A percentile compares a stretch with the other conserved stretches of the same genome.
Evolutionary conservation across 2,797 vertebrate genomes (phyloP).

Genomic region (Megaceryle alcyon): DNA sequence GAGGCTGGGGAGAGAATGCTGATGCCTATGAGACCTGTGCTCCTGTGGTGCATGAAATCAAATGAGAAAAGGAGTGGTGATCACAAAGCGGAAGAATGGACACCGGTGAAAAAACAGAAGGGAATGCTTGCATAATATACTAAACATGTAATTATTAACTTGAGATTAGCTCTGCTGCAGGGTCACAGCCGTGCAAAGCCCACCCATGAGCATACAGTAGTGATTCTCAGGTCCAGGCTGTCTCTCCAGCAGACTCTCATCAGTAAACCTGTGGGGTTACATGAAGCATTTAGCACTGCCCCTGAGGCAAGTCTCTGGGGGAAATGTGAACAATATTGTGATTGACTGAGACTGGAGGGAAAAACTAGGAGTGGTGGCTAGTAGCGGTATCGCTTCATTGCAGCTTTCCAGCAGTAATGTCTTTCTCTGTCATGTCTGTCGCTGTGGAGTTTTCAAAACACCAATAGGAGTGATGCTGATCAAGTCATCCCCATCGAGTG

Average conservation of each 20-base stretch:
- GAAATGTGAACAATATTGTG: background rate
- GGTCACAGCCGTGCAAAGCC: background rate
- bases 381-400: background rate
- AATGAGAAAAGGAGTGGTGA: background rate
- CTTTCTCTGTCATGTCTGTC: background rate
- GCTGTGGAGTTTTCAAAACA: background rate
- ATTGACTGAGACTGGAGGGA: background rate
- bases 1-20: background rate
- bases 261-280: background rate
- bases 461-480: background rate
- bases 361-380: background rate
- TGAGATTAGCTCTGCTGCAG: background rate
- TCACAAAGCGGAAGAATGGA: background rate
- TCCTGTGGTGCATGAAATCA: background rate
- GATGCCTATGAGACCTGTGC: background rate
- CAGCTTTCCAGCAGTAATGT: background rate
- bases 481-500: background rate
- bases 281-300: background rate
- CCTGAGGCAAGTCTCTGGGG: background rate
- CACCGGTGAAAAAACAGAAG: background rate
- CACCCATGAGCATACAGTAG: fast-evolving
- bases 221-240: background rate
- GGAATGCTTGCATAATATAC: background rate
- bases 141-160: background rate
- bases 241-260: background rate